phyloP scores from a whole-genome alignment of 2,113 vertebrate genomes.

The Paramisgurnus dabryanus region DNA sequence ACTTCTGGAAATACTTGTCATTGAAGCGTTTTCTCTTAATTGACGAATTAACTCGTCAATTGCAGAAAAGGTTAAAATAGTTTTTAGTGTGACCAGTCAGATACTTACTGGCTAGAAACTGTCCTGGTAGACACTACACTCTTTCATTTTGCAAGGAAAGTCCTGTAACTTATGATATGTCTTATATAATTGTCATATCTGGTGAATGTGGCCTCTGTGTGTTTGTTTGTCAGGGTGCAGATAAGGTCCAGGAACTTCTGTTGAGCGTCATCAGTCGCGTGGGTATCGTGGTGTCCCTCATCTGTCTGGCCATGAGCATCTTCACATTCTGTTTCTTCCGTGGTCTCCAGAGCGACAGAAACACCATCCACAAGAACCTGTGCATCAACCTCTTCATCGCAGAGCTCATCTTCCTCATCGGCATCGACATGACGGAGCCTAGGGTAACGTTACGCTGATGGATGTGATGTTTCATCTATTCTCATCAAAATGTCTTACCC shows the following conservation, averaged over 20 bases:
- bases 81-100: too few relatives aligned
- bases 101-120: too few relatives aligned
- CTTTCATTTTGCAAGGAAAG: too few relatives aligned
- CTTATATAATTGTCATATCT: too few relatives aligned
- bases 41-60: too few relatives aligned
- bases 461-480: slow-evolving; percentile 64
- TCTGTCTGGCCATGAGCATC: slow-evolving; percentile 96
- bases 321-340: slow-evolving; percentile 99
- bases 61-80: too few relatives aligned
- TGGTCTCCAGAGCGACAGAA: slow-evolving; percentile 96
- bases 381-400: slow-evolving; percentile 99
- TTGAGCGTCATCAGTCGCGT: slow-evolving; percentile 95
- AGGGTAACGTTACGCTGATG: slow-evolving; percentile 79
- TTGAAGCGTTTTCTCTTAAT: too few relatives aligned
- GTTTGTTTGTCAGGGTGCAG: slow-evolving; percentile 78
- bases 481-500: background rate
- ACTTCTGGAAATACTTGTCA: too few relatives aligned
- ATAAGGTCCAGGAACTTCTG: slow-evolving; percentile 84
- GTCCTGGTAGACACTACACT: too few relatives aligned
- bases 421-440: slow-evolving; percentile 94
- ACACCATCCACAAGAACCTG: slow-evolving; percentile 99
- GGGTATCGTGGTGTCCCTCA: slow-evolving; percentile 93
- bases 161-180: too few relatives aligned
- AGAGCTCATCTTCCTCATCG: slow-evolving; percentile 97
- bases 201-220: slow-evolving; percentile 34